These are phyloP conservation scores for Drosophila simulans DNA, from an alignment of 1,140 invertebrate species.

Conservation along the genomic window DNA sequence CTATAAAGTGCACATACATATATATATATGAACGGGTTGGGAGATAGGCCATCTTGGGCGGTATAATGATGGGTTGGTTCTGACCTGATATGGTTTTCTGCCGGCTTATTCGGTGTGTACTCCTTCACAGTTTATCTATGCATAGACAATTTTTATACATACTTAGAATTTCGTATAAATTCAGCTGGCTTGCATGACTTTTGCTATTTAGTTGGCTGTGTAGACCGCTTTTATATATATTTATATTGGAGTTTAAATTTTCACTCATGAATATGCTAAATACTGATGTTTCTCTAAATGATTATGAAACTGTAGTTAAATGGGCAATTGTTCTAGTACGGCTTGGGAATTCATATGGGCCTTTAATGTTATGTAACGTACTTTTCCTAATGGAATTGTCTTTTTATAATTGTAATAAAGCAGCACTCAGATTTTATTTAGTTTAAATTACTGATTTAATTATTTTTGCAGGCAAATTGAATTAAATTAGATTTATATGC, in stretches of 20 bases:
- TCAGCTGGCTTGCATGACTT: slow-evolving; percentile 27
- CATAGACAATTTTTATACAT: slow-evolving; percentile 32
- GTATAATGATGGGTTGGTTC: slow-evolving; percentile 71
- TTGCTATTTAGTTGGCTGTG: slow-evolving; percentile 8
- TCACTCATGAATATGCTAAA: slow-evolving; percentile 13
- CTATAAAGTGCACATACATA: neutral
- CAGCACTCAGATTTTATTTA: neutral
- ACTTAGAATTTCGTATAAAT: slow-evolving; percentile 19
- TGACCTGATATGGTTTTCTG: slow-evolving; percentile 20
- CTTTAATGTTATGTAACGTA: neutral
- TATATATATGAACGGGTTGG: slow-evolving; percentile 3
- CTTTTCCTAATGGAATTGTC: no score
- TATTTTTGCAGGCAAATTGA: neutral
- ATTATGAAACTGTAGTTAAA: neutral
- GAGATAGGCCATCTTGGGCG: slow-evolving; percentile 58
- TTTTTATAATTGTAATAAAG: neutral
- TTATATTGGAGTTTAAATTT: slow-evolving; percentile 1
- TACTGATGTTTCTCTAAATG: neutral
- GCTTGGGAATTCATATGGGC: neutral
- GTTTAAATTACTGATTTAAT: neutral
- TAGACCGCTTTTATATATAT: neutral
- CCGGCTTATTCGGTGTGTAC: slow-evolving; percentile 7
- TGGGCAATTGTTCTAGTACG: neutral
- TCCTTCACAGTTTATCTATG: slow-evolving; percentile 65
- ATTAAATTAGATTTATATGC: neutral